A percentile compares a stretch with the other conserved stretches of the same genome.
These are phyloP conservation scores for Halocynthia roretzi DNA, from an alignment of 23 tunicate species.

Conservation along the genomic window DNA sequence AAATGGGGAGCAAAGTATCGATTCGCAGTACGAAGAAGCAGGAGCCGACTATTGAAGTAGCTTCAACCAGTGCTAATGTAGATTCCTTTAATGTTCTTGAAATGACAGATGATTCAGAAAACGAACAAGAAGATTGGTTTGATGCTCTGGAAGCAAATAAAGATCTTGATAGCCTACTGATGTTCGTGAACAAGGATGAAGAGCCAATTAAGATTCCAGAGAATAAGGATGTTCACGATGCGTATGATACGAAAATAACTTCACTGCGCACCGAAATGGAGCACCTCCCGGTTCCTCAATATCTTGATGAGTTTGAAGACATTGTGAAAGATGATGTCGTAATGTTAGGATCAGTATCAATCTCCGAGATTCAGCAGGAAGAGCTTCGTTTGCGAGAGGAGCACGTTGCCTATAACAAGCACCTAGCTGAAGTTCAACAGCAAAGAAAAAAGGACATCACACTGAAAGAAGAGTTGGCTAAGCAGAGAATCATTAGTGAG, in stretches of 20 bases:
- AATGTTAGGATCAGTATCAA: constrained; percentile 61
- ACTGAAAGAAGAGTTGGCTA: constrained; percentile 50
- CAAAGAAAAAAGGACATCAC: constrained; percentile 44
- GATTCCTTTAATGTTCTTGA: not conserved
- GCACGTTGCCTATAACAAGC: constrained; percentile 17
- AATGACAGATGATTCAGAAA: constrained; percentile 13
- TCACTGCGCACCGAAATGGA: constrained; percentile 55
- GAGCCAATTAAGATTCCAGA: constrained; percentile 16
- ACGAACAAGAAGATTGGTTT: constrained; percentile 43
- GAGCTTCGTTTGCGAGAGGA: constrained; percentile 62
- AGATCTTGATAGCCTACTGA: constrained; percentile 36
- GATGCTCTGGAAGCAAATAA: constrained; percentile 52
- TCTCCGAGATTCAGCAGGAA: constrained; percentile 39
- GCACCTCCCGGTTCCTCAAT: constrained; percentile 25
- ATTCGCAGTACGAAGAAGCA: too few species aligned
- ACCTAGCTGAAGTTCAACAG: constrained; percentile 30
- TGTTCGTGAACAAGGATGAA: constrained; percentile 27
- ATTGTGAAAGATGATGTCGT: constrained; percentile 63
- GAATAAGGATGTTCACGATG: constrained; percentile 15
- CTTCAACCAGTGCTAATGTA: too few species aligned
- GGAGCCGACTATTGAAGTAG: too few species aligned
- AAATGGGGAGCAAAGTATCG: too few species aligned
- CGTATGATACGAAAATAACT: constrained; percentile 18
- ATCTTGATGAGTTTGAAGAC: constrained; percentile 83
- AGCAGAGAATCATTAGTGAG: constrained; percentile 43